phyloP scores from a whole-genome alignment of 1,140 invertebrate genomes.

The Caenorhabditis elegans region DNA sequence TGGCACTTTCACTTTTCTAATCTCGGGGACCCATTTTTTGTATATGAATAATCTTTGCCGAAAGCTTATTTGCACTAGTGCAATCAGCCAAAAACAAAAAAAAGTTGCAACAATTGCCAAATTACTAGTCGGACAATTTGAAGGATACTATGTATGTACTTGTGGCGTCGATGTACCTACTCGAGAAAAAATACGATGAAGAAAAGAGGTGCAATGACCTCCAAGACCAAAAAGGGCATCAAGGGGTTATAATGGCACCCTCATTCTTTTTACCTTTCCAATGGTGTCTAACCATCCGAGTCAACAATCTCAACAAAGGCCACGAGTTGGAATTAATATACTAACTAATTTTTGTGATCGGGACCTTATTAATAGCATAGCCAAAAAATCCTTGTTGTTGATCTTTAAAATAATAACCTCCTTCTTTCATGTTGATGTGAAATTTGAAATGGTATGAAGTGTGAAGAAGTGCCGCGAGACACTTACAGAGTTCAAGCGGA shows the following conservation, averaged over 20 bases:
- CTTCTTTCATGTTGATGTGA: not conserved
- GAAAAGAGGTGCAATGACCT: constrained; percentile 5
- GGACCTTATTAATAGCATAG: not conserved
- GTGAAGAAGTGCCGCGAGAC: not conserved
- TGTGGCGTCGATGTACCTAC: constrained; percentile 15
- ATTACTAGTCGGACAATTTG: constrained; percentile 29
- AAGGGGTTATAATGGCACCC: constrained; percentile 27
- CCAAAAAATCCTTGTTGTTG: not conserved
- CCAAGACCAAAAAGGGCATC: constrained; percentile 28
- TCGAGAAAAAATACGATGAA: not conserved
- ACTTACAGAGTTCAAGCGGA: constrained; percentile 29
- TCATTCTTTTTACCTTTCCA: not conserved
- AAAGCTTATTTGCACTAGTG: no score
- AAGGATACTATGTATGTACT: not conserved
- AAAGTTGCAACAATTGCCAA: constrained; percentile 21
- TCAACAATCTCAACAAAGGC: constrained; percentile 25
- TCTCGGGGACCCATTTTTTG: not conserved
- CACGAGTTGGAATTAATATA: not conserved
- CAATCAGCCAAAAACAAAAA: no score
- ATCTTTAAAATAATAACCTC: not conserved
- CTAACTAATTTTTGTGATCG: not conserved
- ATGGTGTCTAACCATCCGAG: constrained; percentile 17
- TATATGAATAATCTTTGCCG: not conserved
- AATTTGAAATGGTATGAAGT: not conserved
- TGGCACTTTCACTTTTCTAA: not conserved